phyloP scores from a whole-genome alignment of 2,888 invertebrate species.

The Conomelus anceps region DNA sequence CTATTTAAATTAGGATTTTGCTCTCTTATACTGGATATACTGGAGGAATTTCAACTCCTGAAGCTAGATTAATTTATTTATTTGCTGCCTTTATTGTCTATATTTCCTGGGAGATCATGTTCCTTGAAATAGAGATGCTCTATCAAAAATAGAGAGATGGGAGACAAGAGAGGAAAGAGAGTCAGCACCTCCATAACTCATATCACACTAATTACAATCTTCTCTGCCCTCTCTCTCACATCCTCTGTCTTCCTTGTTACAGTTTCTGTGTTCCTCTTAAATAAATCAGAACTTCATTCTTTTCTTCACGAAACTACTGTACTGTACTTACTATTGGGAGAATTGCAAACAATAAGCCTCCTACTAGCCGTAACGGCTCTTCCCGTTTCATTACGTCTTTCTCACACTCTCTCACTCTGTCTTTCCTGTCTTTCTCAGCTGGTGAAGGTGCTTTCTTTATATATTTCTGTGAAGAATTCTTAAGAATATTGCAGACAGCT shows the following conservation, averaged over 20 bases:
- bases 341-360: not conserved
- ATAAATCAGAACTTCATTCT: not conserved
- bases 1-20: too few species aligned
- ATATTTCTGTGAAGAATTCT: not conserved
- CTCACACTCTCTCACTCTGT: not conserved
- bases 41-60: too few species aligned
- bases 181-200: too few species aligned
- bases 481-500: not conserved
- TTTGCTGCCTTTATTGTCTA: too few species aligned
- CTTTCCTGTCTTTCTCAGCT: not conserved
- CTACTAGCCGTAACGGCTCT: not conserved
- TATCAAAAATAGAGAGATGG: too few species aligned
- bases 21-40: too few species aligned
- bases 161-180: too few species aligned
- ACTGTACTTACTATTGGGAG: not conserved
- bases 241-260: not conserved
- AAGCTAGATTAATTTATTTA: too few species aligned
- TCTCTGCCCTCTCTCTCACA: not conserved
- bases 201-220: not conserved
- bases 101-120: too few species aligned
- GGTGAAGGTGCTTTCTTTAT: not conserved
- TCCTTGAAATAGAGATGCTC: too few species aligned
- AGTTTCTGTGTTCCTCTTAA: not conserved
- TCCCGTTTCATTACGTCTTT: not conserved
- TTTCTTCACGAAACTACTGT: not conserved